These are phyloP conservation scores for Battus philenor DNA, from an alignment of 1,140 invertebrate species.

Conservation along the genomic window DNA sequence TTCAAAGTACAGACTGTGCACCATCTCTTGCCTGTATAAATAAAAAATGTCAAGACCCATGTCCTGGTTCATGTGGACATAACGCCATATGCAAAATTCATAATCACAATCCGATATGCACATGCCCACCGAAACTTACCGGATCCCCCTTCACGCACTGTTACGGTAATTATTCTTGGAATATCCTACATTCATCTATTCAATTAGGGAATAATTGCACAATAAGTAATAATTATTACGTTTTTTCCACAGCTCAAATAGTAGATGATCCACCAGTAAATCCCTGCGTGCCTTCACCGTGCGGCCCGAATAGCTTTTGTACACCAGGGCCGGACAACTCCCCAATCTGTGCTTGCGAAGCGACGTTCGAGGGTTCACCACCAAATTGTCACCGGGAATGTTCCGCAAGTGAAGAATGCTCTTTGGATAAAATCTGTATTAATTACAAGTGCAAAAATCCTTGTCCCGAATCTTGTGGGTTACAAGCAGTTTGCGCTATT, in stretches of 20 bases:
- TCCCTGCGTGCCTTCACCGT: conserved; percentile 85
- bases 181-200: no score
- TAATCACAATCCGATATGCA: conserved; percentile 87
- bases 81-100: conserved; percentile 82
- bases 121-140: conserved; percentile 81
- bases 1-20: conserved; percentile 83
- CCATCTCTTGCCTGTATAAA: conserved; percentile 82
- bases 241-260: conserved; percentile 43
- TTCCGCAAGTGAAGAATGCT: conserved; percentile 82
- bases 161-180: conserved; percentile 68
- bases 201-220: no score
- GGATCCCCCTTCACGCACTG: conserved; percentile 86
- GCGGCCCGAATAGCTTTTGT: conserved; percentile 83
- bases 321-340: conserved; percentile 76
- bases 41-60: conserved; percentile 86
- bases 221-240: no score
- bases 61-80: conserved; percentile 84
- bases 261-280: conserved; percentile 68
- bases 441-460: conserved; percentile 84
- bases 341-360: conserved; percentile 81
- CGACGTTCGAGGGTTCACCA: conserved; percentile 81
- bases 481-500: conserved; percentile 80
- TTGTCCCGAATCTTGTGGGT: conserved; percentile 83
- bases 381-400: conserved; percentile 85
- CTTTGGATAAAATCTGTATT: conserved; percentile 81